Base-by-base conservation (phyloP, 2,888 invertebrate genomes). In the Hanleya hanleyi region DNA sequence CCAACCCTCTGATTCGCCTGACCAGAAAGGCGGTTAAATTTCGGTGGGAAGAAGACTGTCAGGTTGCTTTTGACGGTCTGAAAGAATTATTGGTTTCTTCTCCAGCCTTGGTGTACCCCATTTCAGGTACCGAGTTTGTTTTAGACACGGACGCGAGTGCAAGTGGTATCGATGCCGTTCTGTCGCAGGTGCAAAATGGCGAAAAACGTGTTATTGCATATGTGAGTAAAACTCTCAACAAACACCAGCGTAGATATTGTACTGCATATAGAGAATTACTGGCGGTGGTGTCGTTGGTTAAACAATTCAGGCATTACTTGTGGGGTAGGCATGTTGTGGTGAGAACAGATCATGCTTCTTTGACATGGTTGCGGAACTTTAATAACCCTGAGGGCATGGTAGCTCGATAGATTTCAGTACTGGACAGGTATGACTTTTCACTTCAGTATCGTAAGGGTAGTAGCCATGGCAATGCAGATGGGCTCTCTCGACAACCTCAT, bases 261-360 rank as follows among this genome's bases (percentile, higher is more conserved):
- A 74, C 74, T 12, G 81, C 79, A 9, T 57, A 67, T 6, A 67
- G 66, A 33, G 80, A 81, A 49, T 57, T 77, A 22, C 50, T 78
- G n/a, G 79, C 80, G 15, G 75, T 78, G 2, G 69, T 80, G 1
- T 65, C 62, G 18, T 78, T 78, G 67, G 66, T 83, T 5, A 76
- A 75, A 38, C 71, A 81, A n/a, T 83, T 78, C 65, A 64, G 75
- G 33, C 79, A 74, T 47, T 84, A 79, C 62, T 71, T 84, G 26
- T 76, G 70, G 47, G 79, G 78, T 9, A 49, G 69, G 49, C 5
- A 71, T 9, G 79, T 82, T 72, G 32, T 73, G 6, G 70, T 83
- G 1, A 37, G 81, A n/a, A 79, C 81, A 32, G 82, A 83, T 70
- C 83, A 84, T 71, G 70, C 74, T 3, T 77, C 82, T 2, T 61